Percentiles rank a stretch among this genome's conserved stretches.
phyloP scores from a whole-genome alignment of 2,113 vertebrate genomes.

The Spea bombifrons region DNA sequence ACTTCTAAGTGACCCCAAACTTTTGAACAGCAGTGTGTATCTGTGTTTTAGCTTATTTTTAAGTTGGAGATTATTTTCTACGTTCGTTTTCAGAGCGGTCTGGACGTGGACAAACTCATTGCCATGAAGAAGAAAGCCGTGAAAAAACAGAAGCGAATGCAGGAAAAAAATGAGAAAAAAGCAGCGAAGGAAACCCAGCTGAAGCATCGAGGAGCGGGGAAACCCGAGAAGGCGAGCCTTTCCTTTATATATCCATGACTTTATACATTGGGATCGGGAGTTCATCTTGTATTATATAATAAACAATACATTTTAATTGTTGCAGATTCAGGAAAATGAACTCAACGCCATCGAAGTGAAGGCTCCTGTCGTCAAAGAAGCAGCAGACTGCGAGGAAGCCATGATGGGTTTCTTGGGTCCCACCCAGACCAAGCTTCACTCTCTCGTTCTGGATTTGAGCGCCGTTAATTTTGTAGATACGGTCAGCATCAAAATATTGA shows the following conservation, averaged over 20 bases:
- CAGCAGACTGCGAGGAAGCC: background rate
- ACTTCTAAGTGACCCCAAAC: too few relatives aligned
- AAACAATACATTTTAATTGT: too few relatives aligned
- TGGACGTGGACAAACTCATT: conserved; percentile 76
- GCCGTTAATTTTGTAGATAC: conserved; percentile 86
- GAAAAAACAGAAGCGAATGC: conserved; percentile 69
- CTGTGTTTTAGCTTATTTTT: too few relatives aligned
- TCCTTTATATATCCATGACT: too few relatives aligned
- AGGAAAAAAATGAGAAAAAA: conserved; percentile 71
- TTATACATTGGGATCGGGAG: too few relatives aligned
- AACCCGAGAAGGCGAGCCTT: background rate
- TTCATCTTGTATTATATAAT: too few relatives aligned
- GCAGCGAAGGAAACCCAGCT: conserved; percentile 57
- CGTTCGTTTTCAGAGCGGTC: conserved; percentile 65
- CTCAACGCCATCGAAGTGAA: background rate
- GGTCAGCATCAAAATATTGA: conserved; percentile 81
- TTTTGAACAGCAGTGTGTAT: too few relatives aligned
- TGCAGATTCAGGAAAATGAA: background rate
- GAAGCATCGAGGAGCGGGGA: background rate
- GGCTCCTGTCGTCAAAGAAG: background rate
- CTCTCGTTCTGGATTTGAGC: conserved; percentile 83
- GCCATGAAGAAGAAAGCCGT: conserved; percentile 81
- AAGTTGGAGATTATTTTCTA: too few relatives aligned
- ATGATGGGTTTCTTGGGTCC: conserved; percentile 58
- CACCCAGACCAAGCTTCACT: conserved; percentile 61